Evolutionary conservation across 1,140 invertebrate species (phyloP).

Genomic region (Orchesella cincta): DNA sequence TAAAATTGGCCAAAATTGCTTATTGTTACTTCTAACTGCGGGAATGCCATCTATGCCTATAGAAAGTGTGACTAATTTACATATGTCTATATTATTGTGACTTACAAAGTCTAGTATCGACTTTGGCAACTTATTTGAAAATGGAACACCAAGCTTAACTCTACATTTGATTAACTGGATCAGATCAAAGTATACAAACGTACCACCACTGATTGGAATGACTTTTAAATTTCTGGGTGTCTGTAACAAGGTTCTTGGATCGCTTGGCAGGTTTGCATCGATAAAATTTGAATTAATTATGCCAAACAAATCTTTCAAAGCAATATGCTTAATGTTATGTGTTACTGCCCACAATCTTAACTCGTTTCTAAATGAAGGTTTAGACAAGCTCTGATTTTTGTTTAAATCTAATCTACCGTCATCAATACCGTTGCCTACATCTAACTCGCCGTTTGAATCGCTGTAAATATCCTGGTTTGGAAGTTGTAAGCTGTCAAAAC

Average conservation of each 20-base stretch:
- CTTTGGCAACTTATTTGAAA: background rate
- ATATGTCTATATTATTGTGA: slow-evolving; percentile 33
- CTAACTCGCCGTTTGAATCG: background rate
- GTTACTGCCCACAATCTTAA: background rate
- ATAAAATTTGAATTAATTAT: background rate
- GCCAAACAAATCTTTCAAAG: background rate
- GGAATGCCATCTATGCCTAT: background rate
- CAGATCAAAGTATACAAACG: slow-evolving; percentile 28
- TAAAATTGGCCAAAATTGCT: slow-evolving; percentile 40
- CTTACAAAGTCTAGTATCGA: slow-evolving; percentile 35
- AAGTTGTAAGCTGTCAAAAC: background rate
- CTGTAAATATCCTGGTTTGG: background rate
- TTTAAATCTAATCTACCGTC: background rate
- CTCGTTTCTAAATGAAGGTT: background rate
- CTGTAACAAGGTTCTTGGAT: slow-evolving; percentile 9
- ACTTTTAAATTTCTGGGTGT: slow-evolving; percentile 20
- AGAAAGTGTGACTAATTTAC: background rate
- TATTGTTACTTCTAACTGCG: slow-evolving; percentile 32
- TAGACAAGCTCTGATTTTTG: background rate
- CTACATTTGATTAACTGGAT: background rate
- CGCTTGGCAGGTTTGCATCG: background rate
- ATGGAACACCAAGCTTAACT: background rate
- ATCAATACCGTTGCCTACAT: background rate
- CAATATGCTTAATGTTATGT: background rate
- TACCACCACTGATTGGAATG: background rate